Conservation (phyloP, 1,140 invertebrate genomes). For the Agraylea sexmaculata region DNA sequence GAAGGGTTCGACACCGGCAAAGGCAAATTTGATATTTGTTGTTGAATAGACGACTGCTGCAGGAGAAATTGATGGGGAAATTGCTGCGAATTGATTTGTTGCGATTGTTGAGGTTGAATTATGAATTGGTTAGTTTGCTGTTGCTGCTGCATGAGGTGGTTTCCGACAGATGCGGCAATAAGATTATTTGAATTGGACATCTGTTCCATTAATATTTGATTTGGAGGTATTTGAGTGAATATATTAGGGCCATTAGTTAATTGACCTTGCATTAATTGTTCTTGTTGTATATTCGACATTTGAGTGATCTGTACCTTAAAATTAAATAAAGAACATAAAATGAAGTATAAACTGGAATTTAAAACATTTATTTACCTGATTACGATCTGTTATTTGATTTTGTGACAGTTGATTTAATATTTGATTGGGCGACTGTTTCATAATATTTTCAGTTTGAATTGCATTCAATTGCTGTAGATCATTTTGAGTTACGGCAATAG, state of each 20-base stretch:
- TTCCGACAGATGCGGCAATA: conserved; percentile 1
- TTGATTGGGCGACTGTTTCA: conserved; percentile 7
- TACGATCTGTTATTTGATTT: conserved; percentile 5
- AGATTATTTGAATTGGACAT: too few relatives aligned
- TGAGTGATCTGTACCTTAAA: conserved; percentile 6
- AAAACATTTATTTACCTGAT: too few relatives aligned
- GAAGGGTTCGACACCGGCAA: too few relatives aligned
- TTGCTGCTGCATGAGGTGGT: too few relatives aligned
- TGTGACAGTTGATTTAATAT: conserved; percentile 5
- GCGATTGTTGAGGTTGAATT: conserved; percentile 1
- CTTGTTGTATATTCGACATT: conserved; percentile 3
- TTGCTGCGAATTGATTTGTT: neutral
- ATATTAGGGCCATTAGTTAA: conserved; percentile 8
- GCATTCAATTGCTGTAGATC: conserved; percentile 8
- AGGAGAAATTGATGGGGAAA: neutral
- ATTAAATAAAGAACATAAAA: conserved; percentile 2
- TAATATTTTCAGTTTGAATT: conserved; percentile 4
- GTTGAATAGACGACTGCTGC: neutral
- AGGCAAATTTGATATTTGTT: neutral
- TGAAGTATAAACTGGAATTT: conserved; percentile 3
- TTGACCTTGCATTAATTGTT: conserved; percentile 10
- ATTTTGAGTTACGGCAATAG: conserved; percentile 9
- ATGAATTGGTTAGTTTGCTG: too few relatives aligned
- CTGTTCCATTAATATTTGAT: conserved; percentile 9
- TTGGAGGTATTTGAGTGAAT: conserved; percentile 7